Percentiles rank a stretch among this genome's conserved stretches.
These are phyloP conservation scores for Heterotilapia buettikoferi DNA, from an alignment of 2,113 vertebrate species.

Conservation along the genomic window DNA sequence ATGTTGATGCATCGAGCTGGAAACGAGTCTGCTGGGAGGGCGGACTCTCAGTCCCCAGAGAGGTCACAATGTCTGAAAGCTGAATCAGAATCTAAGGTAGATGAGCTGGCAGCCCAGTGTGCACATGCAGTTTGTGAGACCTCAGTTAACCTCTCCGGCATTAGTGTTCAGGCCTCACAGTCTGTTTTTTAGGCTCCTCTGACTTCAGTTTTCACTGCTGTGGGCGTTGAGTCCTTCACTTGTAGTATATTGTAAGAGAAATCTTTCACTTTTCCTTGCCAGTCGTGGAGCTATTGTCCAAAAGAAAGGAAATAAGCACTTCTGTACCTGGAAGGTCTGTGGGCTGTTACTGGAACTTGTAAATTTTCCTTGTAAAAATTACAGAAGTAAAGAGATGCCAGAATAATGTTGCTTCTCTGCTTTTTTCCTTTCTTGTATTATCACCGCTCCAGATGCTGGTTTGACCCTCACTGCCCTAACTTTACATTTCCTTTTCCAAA, in stretches of 20 bases:
- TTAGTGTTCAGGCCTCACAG: neutral
- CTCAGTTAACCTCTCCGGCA: neutral
- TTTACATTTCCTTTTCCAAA: neutral
- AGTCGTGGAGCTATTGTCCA: neutral
- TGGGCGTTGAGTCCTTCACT: neutral
- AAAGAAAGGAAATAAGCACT: neutral
- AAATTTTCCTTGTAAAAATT: neutral
- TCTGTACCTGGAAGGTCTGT: neutral
- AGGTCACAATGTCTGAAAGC: neutral
- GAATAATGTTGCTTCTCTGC: neutral
- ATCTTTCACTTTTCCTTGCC: neutral
- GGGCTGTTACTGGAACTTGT: neutral
- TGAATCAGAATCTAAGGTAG: neutral
- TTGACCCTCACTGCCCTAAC: neutral
- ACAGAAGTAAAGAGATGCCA: neutral
- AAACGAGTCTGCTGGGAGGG: neutral
- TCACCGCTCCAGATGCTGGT: neutral
- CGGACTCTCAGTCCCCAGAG: neutral
- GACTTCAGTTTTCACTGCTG: neutral
- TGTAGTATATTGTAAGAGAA: neutral
- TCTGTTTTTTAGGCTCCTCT: neutral
- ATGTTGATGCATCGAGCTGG: neutral
- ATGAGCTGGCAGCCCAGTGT: neutral
- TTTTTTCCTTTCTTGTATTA: neutral
- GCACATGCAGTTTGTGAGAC: neutral